Percentiles rank a stretch among this genome's conserved stretches.
phyloP scores from a whole-genome alignment of 2,113 vertebrate species.

The Calyptomena viridis region DNA sequence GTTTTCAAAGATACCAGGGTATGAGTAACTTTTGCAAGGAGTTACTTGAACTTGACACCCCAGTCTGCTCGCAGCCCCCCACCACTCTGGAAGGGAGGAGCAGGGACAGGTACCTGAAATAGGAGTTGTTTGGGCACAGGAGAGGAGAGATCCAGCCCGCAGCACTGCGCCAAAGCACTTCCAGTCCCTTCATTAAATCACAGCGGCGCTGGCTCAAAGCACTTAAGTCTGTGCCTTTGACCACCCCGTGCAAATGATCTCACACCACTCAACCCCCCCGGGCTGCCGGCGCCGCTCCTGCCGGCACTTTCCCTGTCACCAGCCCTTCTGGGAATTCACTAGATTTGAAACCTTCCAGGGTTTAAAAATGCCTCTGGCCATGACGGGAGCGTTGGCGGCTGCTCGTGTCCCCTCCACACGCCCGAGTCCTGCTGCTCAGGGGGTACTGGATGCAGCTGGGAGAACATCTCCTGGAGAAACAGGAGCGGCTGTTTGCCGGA shows the following conservation, averaged over 20 bases:
- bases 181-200: background rate
- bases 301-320: background rate
- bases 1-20: background rate
- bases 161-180: background rate
- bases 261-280: background rate
- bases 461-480: background rate
- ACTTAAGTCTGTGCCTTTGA: background rate
- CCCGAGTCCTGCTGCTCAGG: accelerated
- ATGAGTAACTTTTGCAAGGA: background rate
- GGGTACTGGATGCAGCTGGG: accelerated
- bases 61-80: background rate
- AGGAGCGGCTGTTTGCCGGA: background rate
- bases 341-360: background rate
- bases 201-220: background rate
- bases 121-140: background rate
- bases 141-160: background rate
- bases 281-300: background rate
- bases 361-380: background rate
- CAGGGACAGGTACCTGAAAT: background rate
- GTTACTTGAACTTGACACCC: background rate
- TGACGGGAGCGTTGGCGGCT: accelerated
- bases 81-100: accelerated
- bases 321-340: background rate
- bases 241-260: background rate
- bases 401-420: accelerated